Conservation (phyloP, 2,888 invertebrate genomes). For the Tethea ocularis region DNA sequence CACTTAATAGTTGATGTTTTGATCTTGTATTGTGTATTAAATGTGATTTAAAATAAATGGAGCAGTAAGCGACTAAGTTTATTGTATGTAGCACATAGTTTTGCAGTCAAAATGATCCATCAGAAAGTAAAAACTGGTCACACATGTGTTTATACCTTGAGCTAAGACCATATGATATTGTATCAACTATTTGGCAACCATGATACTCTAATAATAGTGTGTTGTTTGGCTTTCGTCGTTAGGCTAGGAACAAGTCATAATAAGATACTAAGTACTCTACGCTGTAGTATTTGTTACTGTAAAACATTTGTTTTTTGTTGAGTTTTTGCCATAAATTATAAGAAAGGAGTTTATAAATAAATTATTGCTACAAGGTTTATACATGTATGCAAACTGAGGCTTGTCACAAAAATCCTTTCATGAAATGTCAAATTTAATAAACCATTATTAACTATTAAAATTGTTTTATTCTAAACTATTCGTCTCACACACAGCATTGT, state of each 20-base stretch:
- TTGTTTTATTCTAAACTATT: slow-evolving; percentile 29
- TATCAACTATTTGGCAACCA: slow-evolving; percentile 40
- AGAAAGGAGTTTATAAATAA: slow-evolving; percentile 75
- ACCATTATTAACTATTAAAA: slow-evolving; percentile 61
- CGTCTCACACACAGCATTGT: too few relatives aligned
- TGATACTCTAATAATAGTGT: slow-evolving; percentile 61
- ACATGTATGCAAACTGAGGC: slow-evolving; percentile 80
- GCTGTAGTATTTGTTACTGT: slow-evolving; percentile 72
- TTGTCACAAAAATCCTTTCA: slow-evolving; percentile 81
- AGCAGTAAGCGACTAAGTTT: not conserved
- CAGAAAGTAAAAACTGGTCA: not conserved
- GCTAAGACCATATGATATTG: slow-evolving; percentile 24
- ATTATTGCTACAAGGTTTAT: slow-evolving; percentile 76
- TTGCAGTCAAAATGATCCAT: not conserved
- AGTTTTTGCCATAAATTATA: slow-evolving; percentile 77
- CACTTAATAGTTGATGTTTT: slow-evolving; percentile 74
- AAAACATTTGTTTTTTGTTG: slow-evolving; percentile 80
- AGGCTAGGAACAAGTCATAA: slow-evolving; percentile 71
- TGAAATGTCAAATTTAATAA: slow-evolving; percentile 83
- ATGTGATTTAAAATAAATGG: slow-evolving; percentile 58
- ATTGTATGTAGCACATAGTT: not conserved
- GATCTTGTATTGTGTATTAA: slow-evolving; percentile 73
- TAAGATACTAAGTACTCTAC: slow-evolving; percentile 62
- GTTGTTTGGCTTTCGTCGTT: slow-evolving; percentile 81
- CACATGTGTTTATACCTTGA: slow-evolving; percentile 13